Conservation (phyloP, 2,113 vertebrate genomes). For the Dicaeum eximium region DNA sequence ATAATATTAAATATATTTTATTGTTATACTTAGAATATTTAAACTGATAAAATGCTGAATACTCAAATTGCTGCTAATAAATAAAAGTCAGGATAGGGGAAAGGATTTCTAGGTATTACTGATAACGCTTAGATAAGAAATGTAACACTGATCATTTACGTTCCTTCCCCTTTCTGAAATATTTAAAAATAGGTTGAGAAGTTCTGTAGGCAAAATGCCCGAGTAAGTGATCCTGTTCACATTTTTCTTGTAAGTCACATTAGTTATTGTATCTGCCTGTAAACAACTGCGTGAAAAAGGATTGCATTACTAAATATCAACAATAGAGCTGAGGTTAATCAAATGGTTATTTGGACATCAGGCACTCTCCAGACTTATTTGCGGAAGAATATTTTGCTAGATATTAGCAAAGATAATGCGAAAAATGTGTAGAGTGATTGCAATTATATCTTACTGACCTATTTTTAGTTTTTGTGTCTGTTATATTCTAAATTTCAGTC, state of each 20-base stretch:
- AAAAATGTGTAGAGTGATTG: not conserved
- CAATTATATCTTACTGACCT: constrained; percentile 21
- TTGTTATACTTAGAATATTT: not conserved
- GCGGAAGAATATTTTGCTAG: not conserved
- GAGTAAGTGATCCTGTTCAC: not conserved
- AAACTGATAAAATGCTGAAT: not conserved
- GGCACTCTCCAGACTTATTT: not conserved
- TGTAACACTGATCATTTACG: not conserved
- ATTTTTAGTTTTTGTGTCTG: not conserved
- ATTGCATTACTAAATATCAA: not conserved
- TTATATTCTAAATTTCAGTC: not conserved
- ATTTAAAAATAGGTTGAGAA: not conserved
- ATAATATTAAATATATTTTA: not conserved
- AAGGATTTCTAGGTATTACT: not conserved
- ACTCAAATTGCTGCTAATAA: not conserved
- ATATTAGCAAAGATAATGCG: not conserved
- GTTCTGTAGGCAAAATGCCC: not conserved
- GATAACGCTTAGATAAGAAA: not conserved
- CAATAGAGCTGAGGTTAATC: not conserved
- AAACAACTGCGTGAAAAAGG: not conserved
- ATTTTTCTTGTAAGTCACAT: not conserved
- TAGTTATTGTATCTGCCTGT: not conserved
- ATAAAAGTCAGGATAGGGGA: not conserved
- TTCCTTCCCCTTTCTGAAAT: not conserved
- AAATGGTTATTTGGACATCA: not conserved